These are phyloP conservation scores for Heliothis virescens DNA, from an alignment of 1,140 invertebrate genomes.

Conservation along the genomic window DNA sequence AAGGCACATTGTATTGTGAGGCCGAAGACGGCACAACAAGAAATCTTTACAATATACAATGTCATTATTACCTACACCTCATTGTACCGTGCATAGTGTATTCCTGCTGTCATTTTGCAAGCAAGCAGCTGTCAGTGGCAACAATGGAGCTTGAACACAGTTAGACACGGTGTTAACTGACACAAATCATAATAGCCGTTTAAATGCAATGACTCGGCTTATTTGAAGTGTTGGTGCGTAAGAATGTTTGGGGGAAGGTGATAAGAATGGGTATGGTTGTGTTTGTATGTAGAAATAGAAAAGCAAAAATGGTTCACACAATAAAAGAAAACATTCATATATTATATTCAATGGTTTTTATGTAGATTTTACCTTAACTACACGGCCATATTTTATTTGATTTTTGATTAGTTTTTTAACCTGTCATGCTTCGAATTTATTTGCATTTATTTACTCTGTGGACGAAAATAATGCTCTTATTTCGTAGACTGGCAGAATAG, in stretches of 20 bases:
- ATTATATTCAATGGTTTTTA: too few relatives aligned
- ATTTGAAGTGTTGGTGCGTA: conserved; percentile 17
- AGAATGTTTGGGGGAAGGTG: background rate
- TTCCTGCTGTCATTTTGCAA: conserved; percentile 40
- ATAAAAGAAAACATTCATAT: too few relatives aligned
- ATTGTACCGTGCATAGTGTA: conserved; percentile 33
- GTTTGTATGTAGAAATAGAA: too few relatives aligned
- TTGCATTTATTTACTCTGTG: too few relatives aligned
- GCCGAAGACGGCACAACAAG: conserved; percentile 11
- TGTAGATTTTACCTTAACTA: too few relatives aligned
- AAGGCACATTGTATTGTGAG: background rate
- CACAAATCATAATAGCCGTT: conserved; percentile 41
- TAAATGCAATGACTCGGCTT: conserved; percentile 20
- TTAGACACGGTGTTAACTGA: conserved; percentile 31
- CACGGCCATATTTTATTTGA: too few relatives aligned
- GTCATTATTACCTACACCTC: conserved; percentile 25
- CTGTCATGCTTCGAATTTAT: too few relatives aligned
- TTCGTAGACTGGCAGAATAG: background rate
- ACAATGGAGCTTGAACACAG: conserved; percentile 38
- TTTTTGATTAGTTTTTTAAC: too few relatives aligned
- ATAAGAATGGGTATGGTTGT: too few relatives aligned
- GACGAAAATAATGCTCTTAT: background rate
- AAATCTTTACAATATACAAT: conserved; percentile 34
- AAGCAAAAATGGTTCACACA: too few relatives aligned
- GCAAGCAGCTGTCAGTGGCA: conserved; percentile 35